Evolutionary conservation across 2,888 invertebrate genomes (phyloP).

Genomic region (Argyresthia goedartella): DNA sequence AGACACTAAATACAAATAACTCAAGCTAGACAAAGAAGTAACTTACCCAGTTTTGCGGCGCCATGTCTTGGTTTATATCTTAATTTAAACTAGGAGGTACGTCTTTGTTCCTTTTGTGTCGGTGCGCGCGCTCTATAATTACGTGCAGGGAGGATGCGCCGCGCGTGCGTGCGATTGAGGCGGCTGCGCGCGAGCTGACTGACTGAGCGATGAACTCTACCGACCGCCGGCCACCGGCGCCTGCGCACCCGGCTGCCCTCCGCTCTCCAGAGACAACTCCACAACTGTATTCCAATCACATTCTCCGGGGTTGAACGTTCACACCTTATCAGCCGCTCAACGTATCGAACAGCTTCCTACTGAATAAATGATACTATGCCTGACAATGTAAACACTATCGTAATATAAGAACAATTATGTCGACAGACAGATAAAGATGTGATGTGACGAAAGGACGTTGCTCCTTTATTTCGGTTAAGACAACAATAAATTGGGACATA

Average conservation of each 20-base stretch:
- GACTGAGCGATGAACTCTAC: conserved; percentile 24
- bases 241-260: not conserved
- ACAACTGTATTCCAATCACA: conserved; percentile 23
- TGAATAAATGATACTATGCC: not conserved
- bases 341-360: conserved; percentile 10
- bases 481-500: conserved; percentile 21
- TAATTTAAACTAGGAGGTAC: conserved; percentile 52
- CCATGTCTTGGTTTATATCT: conserved; percentile 46
- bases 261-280: too few species aligned
- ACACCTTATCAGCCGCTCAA: conserved; percentile 36
- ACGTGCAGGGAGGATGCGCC: conserved; percentile 10
- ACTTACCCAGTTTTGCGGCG: conserved; percentile 44
- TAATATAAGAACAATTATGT: not conserved
- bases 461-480: conserved; percentile 47
- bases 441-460: conserved; percentile 31
- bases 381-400: too few species aligned
- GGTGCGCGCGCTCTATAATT: conserved; percentile 22
- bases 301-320: conserved; percentile 40
- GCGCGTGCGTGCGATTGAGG: conserved; percentile 17
- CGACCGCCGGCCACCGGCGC: not conserved
- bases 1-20: too few species aligned
- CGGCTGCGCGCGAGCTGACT: conserved; percentile 38
- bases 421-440: conserved; percentile 2
- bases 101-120: conserved; percentile 35
- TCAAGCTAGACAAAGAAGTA: conserved; percentile 7